A percentile compares a stretch with the other conserved stretches of the same genome.
Conservation (phyloP, 2,888 invertebrate species). For the Cryptus viduatorius region DNA sequence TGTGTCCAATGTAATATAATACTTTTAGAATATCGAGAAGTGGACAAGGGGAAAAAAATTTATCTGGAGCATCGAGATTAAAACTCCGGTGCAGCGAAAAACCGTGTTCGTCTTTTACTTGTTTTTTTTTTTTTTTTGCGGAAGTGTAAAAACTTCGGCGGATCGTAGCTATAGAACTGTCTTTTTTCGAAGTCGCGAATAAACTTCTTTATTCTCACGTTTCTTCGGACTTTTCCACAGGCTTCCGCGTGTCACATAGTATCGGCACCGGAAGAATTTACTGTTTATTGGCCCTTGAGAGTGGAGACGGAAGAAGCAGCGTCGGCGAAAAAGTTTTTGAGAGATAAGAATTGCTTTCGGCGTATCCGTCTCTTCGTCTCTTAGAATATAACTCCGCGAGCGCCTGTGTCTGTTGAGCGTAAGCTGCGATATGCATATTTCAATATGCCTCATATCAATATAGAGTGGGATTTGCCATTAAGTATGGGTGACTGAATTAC, state of each 20-base stretch:
- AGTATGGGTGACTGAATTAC: too few relatives aligned
- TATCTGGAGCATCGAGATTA: conserved; percentile 26
- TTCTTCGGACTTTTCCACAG: conserved; percentile 45
- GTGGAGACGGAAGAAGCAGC: conserved; percentile 26
- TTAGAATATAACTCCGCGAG: background rate
- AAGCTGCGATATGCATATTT: too few relatives aligned
- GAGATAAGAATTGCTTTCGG: conserved; percentile 64
- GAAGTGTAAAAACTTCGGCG: conserved; percentile 19
- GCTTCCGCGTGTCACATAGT: conserved; percentile 49
- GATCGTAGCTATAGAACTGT: background rate
- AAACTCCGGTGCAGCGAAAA: conserved; percentile 22
- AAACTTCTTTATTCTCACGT: conserved; percentile 40
- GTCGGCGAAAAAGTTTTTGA: conserved; percentile 54
- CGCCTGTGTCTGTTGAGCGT: background rate
- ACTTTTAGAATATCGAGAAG: background rate
- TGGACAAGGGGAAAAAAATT: background rate
- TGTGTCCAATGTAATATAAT: background rate
- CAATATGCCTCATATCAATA: too few relatives aligned
- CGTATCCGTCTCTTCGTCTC: conserved; percentile 53
- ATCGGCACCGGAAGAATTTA: conserved; percentile 57
- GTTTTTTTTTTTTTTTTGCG: background rate
- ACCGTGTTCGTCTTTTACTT: background rate
- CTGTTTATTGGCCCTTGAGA: conserved; percentile 57
- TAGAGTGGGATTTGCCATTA: too few relatives aligned
- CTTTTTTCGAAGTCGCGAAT: conserved; percentile 28